Percentiles rank a stretch among this genome's conserved stretches.
These are phyloP conservation scores for Polydrusus tereticollis DNA, from an alignment of 2,888 invertebrate species.

Conservation along the genomic window DNA sequence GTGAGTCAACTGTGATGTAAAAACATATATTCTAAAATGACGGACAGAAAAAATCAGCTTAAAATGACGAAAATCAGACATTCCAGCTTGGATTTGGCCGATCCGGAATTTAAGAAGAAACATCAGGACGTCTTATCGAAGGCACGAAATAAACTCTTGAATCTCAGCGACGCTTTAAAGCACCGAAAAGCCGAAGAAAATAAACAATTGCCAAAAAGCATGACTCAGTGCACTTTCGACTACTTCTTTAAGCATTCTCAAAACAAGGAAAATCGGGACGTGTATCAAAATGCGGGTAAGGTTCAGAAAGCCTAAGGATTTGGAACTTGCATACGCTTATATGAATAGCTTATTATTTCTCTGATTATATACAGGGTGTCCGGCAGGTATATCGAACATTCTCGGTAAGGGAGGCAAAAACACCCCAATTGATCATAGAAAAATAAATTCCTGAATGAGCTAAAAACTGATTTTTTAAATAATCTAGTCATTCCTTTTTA, in stretches of 20 bases:
- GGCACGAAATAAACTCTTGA: slow-evolving; percentile 62
- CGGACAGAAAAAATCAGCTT: slow-evolving; percentile 36
- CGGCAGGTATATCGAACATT: no score
- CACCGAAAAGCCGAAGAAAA: slow-evolving; percentile 61
- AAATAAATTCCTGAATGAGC: no score
- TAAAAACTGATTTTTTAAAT: no score
- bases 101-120: slow-evolving; percentile 66
- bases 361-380: no score
- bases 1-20: background rate
- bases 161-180: slow-evolving; percentile 67
- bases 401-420: no score
- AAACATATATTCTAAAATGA: slow-evolving; percentile 26
- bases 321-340: no score
- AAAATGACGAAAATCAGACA: slow-evolving; percentile 68
- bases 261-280: slow-evolving; percentile 60
- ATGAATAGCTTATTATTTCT: no score
- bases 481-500: no score
- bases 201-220: slow-evolving; percentile 63
- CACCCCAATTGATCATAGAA: no score
- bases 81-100: slow-evolving; percentile 66
- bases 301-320: no score
- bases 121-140: slow-evolving; percentile 66
- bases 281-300: slow-evolving; percentile 48
- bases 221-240: slow-evolving; percentile 68
- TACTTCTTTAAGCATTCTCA: slow-evolving; percentile 67